Conservation (phyloP, 2,888 invertebrate species). For the Encarsia formosa region DNA sequence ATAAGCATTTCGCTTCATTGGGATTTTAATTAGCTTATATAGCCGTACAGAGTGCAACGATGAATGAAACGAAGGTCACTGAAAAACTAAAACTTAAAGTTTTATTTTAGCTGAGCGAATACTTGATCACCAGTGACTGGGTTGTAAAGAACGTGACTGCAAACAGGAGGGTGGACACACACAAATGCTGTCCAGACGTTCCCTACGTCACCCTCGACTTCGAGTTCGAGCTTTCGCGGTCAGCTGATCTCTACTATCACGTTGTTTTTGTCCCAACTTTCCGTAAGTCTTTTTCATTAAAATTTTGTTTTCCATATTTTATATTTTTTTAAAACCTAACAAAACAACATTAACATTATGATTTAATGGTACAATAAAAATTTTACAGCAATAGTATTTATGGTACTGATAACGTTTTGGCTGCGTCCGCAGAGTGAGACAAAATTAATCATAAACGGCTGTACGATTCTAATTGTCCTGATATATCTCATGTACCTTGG, state of each 20-base stretch:
- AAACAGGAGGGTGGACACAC: constrained; percentile 49
- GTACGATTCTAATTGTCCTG: constrained; percentile 59
- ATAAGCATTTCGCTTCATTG: no score
- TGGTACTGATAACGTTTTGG: constrained; percentile 63
- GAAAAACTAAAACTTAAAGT: constrained; percentile 9
- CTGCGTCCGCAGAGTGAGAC: constrained; percentile 65
- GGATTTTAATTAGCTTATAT: no score
- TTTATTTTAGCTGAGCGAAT: constrained; percentile 18
- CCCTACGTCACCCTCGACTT: constrained; percentile 57
- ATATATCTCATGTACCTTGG: constrained; percentile 63
- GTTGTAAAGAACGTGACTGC: constrained; percentile 50
- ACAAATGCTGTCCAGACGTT: constrained; percentile 57
- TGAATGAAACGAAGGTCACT: no score
- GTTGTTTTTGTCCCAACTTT: constrained; percentile 61
- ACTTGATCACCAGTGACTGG: constrained; percentile 44
- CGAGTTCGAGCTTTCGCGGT: constrained; percentile 54
- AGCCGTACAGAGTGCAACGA: no score
- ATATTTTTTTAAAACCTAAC: no score
- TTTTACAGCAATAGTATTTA: constrained; percentile 56
- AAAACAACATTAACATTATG: no score
- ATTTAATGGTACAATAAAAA: no score
- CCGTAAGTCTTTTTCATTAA: constrained; percentile 45
- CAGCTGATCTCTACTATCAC: constrained; percentile 60
- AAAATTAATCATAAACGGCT: constrained; percentile 60
- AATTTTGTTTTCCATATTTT: no score